Evolutionary conservation across 2,888 invertebrate species (phyloP), one percentile per base, ranked within the genome.

Genomic region (Apotomis betuletana): DNA sequence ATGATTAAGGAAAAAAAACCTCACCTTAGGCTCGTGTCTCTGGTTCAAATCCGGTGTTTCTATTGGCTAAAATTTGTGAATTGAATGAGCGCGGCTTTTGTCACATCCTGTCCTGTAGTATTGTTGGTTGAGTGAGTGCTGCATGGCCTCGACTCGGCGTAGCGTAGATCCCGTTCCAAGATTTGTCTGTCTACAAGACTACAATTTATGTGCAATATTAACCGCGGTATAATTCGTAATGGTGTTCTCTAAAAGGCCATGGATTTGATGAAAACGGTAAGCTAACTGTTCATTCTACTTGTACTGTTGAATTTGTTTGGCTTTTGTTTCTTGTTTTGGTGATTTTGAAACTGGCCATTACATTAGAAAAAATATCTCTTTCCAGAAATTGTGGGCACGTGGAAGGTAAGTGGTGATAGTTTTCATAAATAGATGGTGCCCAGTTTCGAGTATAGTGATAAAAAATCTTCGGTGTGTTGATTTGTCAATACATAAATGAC

Each of bases 221-320:
- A 85, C 83, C 76, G 82, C 84, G 83, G 86, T 87, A 91, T 85
- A 86, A 87, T 90, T 92, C 92, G 93, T 92, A 89, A 94, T 94
- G 94, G 91, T 93, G 93, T 89, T 89, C 89, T 86, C 85, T 86
- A 92, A 89, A 88, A 92, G 93, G 94, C 93, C 91, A 94, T 94
- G 94, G 94, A 94, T 94, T 91, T 94, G 89, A 92, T 93, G 92
- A 94, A 94, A 93, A 92, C 94, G 94, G 94, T 94, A 92, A 94
- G 91, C 79, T 77, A 74, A 77, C 79, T 85, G 86, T 79, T 86
- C 84, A 77, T 83, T 81, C 82, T 83, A 83, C 77, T 83, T 85
- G 83, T 83, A 80, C 81, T 83, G 80, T 82, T 81, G 85, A 87
- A 88, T 88, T 87, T 90, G 92, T 93, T 93, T 93, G 91, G 92